Conservation (phyloP, 1,140 invertebrate species). For the Apocrypta bakeri region DNA sequence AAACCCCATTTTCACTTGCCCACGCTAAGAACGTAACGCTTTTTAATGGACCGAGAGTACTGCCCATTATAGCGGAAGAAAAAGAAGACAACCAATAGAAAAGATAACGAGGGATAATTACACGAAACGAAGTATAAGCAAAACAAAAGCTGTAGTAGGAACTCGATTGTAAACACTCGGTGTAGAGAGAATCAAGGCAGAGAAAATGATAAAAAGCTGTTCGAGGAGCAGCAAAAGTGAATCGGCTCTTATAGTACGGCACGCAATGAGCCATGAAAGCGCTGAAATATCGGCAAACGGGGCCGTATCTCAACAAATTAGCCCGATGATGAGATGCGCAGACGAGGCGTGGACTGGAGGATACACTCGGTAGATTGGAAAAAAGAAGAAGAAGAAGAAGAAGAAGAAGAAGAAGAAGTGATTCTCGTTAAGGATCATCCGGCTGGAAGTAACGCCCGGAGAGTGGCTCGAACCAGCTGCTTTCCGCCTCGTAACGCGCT, state of each 20-base stretch:
- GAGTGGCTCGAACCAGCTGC: conserved; percentile 64
- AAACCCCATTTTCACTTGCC: neutral
- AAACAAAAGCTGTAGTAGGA: neutral
- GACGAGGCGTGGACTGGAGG: conserved; percentile 62
- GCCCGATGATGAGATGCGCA: conserved; percentile 69
- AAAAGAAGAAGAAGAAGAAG: conserved; percentile 36
- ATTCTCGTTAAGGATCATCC: conserved; percentile 71
- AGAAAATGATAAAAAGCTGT: neutral
- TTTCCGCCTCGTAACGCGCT: conserved; percentile 55
- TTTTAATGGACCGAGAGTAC: neutral
- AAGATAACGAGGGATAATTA: conserved; percentile 23
- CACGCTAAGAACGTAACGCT: too few species aligned
- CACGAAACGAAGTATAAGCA: neutral
- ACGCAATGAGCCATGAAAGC: conserved; percentile 41
- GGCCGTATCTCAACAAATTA: conserved; percentile 74
- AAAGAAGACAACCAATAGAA: neutral
- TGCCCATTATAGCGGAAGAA: too few species aligned
- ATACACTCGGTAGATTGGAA: conserved; percentile 48
- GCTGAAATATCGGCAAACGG: conserved; percentile 73
- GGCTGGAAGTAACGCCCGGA: conserved; percentile 72
- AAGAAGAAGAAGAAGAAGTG: conserved; percentile 60
- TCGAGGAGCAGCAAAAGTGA: neutral
- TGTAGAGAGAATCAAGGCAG: neutral
- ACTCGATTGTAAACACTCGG: conserved; percentile 28
- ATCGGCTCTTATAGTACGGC: neutral